Evolutionary conservation across 2,888 invertebrate genomes (phyloP), one percentile per base, ranked within the genome.

Genomic region (Pyrochroa serraticornis): DNA sequence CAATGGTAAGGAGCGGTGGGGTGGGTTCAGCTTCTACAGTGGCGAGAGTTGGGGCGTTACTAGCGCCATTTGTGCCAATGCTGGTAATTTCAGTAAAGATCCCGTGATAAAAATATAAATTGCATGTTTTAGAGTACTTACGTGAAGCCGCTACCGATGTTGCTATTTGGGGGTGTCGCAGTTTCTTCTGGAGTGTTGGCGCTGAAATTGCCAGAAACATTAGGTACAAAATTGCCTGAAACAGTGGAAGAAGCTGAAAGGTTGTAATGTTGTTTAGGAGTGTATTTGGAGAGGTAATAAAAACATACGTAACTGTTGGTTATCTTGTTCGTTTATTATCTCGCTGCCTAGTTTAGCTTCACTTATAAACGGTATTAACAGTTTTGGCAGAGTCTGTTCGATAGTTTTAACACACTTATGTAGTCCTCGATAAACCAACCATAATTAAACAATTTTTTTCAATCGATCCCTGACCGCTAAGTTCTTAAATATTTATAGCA

Each of bases 141-240:
- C 62, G 81, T 80, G 66, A 62, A 64, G 38, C 64, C 71, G 0
- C 47, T 74, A 43, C 74, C 73, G 6, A 75, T 85, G 70, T 61
- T 85, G 12, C 67, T 85, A 38, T 86, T 86, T 71, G 85, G 84
- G 6, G 73, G 71, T 1, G 75, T 81, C 7, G 83, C 85, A 6
- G 68, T 84, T 8, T 44, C 81, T 9, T 84, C 84, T 3, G 85
- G 83, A 8, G 30, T 83, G 1, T 63, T 85, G 33, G 82, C 83
- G 0, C 71, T 86, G n/a, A 76, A 84, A 46, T 72, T 88, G 60
- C 87, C 87, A 0, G 87, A 88, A 80, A 88, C 88, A 6, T 79
- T 84, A 63, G 84, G 83, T 38, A 79, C 77, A 42, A 84, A 84
- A 65, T 72, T 88, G 47, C 87, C 87, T 1, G 87, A 87, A 75